Percentiles rank a stretch among this genome's conserved stretches.
Conservation (phyloP, 2,797 vertebrate species). For the Chelon auratus region DNA sequence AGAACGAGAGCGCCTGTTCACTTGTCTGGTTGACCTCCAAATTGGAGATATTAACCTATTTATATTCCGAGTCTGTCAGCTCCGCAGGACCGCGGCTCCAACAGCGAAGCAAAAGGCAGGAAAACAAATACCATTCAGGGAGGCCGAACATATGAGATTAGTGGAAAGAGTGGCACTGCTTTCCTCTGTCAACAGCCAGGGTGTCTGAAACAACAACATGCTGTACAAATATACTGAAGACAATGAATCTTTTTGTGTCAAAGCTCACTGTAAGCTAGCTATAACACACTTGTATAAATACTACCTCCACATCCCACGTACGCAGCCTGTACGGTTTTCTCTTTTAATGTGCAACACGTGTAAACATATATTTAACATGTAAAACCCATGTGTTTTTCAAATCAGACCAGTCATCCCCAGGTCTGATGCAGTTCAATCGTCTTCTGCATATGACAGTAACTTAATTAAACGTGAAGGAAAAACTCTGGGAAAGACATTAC, state of each 20-base stretch:
- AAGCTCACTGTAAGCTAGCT: constrained; percentile 1
- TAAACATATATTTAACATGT: constrained; percentile 51
- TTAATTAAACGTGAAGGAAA: constrained; percentile 73
- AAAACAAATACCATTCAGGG: constrained; percentile 64
- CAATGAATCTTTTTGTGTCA: constrained; percentile 17
- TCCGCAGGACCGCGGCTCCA: constrained; percentile 49
- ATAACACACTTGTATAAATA: background rate
- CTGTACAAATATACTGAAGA: background rate
- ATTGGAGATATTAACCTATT: constrained; percentile 75
- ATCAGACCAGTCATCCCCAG: constrained; percentile 45
- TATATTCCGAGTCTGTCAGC: constrained; percentile 60
- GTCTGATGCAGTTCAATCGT: constrained; percentile 63
- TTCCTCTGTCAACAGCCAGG: constrained; percentile 26
- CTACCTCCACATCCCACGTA: constrained; percentile 11
- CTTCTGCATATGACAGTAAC: constrained; percentile 68
- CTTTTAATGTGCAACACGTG: constrained; percentile 39
- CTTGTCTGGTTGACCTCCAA: constrained; percentile 69
- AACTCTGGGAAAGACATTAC: constrained; percentile 77
- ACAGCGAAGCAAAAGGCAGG: constrained; percentile 41
- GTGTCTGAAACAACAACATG: constrained; percentile 37
- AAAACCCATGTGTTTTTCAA: constrained; percentile 62
- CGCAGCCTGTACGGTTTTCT: constrained; percentile 2
- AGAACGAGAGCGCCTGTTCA: constrained; percentile 51
- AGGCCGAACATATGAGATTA: constrained; percentile 41
- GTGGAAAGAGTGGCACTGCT: constrained; percentile 35